Evolutionary conservation across 2,888 invertebrate species (phyloP).

Genomic region (Dyspetes luteomarginatus): DNA sequence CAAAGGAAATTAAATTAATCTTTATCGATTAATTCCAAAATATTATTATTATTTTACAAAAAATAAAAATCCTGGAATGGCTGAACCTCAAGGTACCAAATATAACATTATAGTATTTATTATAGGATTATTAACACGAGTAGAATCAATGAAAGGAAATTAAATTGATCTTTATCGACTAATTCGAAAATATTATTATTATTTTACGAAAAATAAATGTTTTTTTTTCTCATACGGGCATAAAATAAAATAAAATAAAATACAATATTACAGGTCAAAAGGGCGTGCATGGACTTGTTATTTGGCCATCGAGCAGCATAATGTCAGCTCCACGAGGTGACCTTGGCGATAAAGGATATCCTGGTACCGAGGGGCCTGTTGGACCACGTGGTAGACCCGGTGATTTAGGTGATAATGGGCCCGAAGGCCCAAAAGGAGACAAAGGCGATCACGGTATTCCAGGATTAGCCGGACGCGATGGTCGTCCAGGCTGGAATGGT

Average conservation of each 20-base stretch:
- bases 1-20: too few species aligned
- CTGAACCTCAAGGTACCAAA: conserved; percentile 85
- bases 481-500: conserved; percentile 83
- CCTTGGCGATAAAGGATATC: conserved; percentile 85
- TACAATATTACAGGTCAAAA: too few species aligned
- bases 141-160: too few species aligned
- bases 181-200: too few species aligned
- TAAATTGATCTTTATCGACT: too few species aligned
- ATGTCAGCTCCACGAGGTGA: conserved; percentile 79
- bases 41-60: too few species aligned
- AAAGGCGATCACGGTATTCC: conserved; percentile 82
- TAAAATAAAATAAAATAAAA: too few species aligned
- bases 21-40: too few species aligned
- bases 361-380: conserved; percentile 84
- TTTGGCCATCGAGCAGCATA: conserved; percentile 74
- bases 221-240: too few species aligned
- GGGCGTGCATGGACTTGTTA: conserved; percentile 81
- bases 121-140: too few species aligned
- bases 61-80: conserved; percentile 87
- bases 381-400: conserved; percentile 83
- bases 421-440: conserved; percentile 86
- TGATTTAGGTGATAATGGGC: conserved; percentile 82
- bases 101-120: too few species aligned
- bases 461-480: conserved; percentile 84
- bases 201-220: too few species aligned